phyloP scores from a whole-genome alignment of 1,140 invertebrate genomes.

The Brachionus angularis region DNA sequence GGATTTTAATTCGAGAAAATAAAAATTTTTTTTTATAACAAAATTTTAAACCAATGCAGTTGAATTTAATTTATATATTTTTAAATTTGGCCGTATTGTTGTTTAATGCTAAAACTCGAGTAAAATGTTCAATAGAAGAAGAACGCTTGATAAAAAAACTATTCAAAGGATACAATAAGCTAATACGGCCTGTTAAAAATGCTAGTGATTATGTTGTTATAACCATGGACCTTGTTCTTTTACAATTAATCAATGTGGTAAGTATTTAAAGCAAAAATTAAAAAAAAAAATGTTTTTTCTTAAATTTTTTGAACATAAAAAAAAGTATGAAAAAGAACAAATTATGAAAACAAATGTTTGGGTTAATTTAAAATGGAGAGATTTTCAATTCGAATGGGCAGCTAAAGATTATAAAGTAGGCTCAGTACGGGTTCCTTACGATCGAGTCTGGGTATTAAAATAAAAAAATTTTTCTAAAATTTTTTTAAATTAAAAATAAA shows the following conservation, averaged over 20 bases:
- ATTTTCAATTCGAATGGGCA: conserved; percentile 96
- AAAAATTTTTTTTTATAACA: too few relatives aligned
- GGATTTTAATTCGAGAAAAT: too few relatives aligned
- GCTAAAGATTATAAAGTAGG: conserved; percentile 94
- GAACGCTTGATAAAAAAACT: conserved; percentile 89
- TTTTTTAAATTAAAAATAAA: not conserved
- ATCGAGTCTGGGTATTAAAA: conserved; percentile 87
- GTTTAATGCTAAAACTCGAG: not conserved
- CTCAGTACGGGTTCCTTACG: conserved; percentile 85
- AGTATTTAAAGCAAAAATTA: conserved; percentile 59
- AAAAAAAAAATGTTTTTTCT: not conserved
- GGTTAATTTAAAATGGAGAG: conserved; percentile 90
- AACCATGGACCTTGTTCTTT: conserved; percentile 89
- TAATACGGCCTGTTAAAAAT: conserved; percentile 94
- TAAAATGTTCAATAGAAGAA: conserved; percentile 59
- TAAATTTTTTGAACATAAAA: not conserved
- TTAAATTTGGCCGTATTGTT: not conserved
- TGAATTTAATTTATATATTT: too few relatives aligned
- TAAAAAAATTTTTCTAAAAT: not conserved
- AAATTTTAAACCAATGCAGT: too few relatives aligned
- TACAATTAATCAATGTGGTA: conserved; percentile 98
- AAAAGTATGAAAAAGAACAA: conserved; percentile 95
- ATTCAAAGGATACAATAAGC: conserved; percentile 95
- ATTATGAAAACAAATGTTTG: conserved; percentile 99
- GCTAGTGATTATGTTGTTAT: conserved; percentile 95